Percentiles rank a stretch among this genome's conserved stretches.
Conservation (phyloP, 2,113 vertebrate genomes). For the Myrmecobius fasciatus region DNA sequence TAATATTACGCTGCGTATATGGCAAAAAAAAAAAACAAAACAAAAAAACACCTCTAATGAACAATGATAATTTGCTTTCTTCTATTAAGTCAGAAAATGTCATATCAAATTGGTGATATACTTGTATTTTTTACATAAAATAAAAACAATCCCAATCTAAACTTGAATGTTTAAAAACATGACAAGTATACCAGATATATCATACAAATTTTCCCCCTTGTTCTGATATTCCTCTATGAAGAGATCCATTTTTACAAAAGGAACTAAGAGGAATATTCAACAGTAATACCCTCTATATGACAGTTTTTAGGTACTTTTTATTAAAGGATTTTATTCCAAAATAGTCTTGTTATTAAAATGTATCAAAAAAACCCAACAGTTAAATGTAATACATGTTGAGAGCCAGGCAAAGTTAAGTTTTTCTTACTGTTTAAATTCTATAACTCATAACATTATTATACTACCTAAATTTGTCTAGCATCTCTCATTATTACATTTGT, state of each 20-base stretch:
- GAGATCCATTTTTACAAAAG: background rate
- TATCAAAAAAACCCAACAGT: background rate
- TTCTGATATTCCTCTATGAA: background rate
- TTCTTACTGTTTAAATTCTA: background rate
- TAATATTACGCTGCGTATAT: background rate
- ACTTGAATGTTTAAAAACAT: background rate
- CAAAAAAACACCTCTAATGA: background rate
- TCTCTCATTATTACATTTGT: background rate
- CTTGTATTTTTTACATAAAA: background rate
- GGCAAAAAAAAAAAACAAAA: too few relatives aligned
- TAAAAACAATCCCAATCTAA: background rate
- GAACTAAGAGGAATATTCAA: background rate
- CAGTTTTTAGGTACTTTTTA: background rate
- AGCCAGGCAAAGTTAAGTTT: background rate
- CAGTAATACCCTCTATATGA: background rate
- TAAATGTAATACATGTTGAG: background rate
- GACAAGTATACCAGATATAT: background rate
- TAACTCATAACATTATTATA: background rate
- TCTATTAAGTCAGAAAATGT: background rate
- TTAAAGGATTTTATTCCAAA: too few relatives aligned
- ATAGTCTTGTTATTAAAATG: background rate
- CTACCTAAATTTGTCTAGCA: background rate
- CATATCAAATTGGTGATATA: background rate
- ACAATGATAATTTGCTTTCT: background rate
- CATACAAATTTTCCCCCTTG: background rate